These are phyloP conservation scores for Semicossyphus pulcher DNA, from an alignment of 2,113 vertebrate species.

Conservation along the genomic window DNA sequence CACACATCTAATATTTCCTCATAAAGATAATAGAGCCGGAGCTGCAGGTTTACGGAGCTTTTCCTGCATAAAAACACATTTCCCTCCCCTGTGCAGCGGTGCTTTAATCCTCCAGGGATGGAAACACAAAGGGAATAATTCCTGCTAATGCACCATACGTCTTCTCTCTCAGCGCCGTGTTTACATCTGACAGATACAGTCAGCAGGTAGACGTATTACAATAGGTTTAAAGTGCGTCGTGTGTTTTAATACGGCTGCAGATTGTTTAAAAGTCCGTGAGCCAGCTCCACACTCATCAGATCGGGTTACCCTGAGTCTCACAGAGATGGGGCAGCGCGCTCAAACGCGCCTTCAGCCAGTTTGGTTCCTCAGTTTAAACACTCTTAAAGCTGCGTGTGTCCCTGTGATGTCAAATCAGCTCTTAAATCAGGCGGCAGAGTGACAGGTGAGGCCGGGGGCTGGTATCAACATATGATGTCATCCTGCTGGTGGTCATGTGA, in stretches of 20 bases:
- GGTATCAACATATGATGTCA: slow-evolving; percentile 59
- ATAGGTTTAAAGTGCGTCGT: slow-evolving; percentile 43
- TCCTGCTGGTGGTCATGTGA: slow-evolving; percentile 13
- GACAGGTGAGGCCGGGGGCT: slow-evolving; percentile 31
- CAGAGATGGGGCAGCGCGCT: background rate
- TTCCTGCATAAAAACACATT: slow-evolving; percentile 21
- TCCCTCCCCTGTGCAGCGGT: slow-evolving; percentile 19
- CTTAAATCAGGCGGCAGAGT: slow-evolving; percentile 35
- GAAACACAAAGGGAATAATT: slow-evolving; percentile 52
- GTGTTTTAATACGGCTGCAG: slow-evolving; percentile 35
- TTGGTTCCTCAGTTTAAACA: slow-evolving; percentile 42
- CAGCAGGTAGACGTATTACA: slow-evolving; percentile 45
- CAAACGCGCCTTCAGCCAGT: background rate
- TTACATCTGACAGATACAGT: slow-evolving; percentile 49
- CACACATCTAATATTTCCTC: slow-evolving; percentile 68
- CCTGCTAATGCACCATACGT: slow-evolving; percentile 43
- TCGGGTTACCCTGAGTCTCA: slow-evolving; percentile 36
- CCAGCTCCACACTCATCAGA: slow-evolving; percentile 28
- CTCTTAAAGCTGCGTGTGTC: slow-evolving; percentile 11
- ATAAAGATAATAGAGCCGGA: slow-evolving; percentile 64
- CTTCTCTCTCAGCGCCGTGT: slow-evolving; percentile 47
- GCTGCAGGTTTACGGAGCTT: slow-evolving; percentile 58
- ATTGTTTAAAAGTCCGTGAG: slow-evolving; percentile 63
- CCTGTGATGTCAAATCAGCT: slow-evolving; percentile 26
- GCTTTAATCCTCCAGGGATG: slow-evolving; percentile 62